Evolutionary conservation across 2,113 vertebrate genomes (phyloP), one percentile per base, ranked within the genome.

Genomic region (Rana temporaria): DNA sequence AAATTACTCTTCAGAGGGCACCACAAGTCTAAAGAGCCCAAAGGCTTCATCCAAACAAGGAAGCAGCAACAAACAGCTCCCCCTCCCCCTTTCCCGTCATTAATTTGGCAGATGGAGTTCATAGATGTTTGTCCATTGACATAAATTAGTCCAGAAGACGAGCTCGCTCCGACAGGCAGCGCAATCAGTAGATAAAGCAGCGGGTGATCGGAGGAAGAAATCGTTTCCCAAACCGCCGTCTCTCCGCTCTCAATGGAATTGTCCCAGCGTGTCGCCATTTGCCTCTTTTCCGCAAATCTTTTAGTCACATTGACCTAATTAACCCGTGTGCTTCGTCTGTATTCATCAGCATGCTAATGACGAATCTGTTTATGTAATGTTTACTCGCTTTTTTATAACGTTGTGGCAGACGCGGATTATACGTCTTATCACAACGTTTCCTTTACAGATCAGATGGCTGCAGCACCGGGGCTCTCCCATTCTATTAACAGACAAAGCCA

Each of bases 301-400:
- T 60, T 72, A 82, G 48, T 75, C 62, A 65, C 24, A 75, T 56
- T 73, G 70, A 82, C 80, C 80, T 82, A 82, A 82, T 82, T 82
- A 82, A 73, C 80, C 80, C 60, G 26, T 18, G 26, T 18, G 30
- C 66, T 67, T 56, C 32, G 38, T 82, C 30, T 38, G 56, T 55
- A 32, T 56, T 64, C 24, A 74, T 82, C 67, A 42, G 48, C 80
- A 82, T 67, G 74, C 57, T 74, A 82, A 82, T 75, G 52, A 20
- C 24, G n/a, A 32, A 55, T 17, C 30, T 48, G 26, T 17, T 57
- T 32, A 59, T 38, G 48, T 20, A 34, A 34, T 34, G 24, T 59
- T 55, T 15, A 30, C 11, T n/a, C 4, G 1, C 4, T n/a, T 67
- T 67, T 70, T 17, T 5, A 4, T 24, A 17, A 14, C 16, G 4